phyloP scores from a whole-genome alignment of 2,797 vertebrate species.

The Diplodus sargus region DNA sequence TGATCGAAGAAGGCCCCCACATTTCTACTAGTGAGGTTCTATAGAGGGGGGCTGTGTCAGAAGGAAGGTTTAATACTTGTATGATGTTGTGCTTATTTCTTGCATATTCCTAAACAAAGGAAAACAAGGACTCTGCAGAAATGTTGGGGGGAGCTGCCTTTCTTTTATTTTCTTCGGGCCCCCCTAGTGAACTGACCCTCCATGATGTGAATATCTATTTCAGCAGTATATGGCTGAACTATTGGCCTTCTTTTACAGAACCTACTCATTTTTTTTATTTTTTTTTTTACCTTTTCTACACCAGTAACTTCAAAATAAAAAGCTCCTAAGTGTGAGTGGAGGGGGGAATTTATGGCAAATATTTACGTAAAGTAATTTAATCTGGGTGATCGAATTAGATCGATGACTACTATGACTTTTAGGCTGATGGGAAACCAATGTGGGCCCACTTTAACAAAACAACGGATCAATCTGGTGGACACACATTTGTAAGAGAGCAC shows the following conservation, averaged over 20 bases:
- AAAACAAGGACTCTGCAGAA: neutral
- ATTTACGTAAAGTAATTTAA: neutral
- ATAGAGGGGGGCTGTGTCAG: neutral
- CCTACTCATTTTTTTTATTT: neutral
- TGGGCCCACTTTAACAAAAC: neutral
- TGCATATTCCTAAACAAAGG: neutral
- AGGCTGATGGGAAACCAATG: neutral
- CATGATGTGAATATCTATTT: neutral
- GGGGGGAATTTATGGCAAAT: too few relatives aligned
- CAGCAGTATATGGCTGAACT: neutral
- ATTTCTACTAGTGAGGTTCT: neutral
- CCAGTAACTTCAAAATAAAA: neutral
- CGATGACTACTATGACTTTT: neutral
- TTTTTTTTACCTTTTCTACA: neutral
- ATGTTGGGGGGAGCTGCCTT: neutral
- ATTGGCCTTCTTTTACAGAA: neutral
- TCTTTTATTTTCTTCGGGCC: neutral
- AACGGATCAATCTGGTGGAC: neutral
- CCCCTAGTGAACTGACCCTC: neutral
- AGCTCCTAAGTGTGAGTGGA: neutral
- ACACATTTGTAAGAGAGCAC: neutral
- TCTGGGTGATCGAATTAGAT: neutral
- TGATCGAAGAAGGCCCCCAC: neutral
- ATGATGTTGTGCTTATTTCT: neutral
- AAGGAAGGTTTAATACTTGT: neutral